Percentiles rank a stretch among this genome's conserved stretches.
phyloP scores from a whole-genome alignment of 2,113 vertebrate species.

The Gobio gobio region DNA sequence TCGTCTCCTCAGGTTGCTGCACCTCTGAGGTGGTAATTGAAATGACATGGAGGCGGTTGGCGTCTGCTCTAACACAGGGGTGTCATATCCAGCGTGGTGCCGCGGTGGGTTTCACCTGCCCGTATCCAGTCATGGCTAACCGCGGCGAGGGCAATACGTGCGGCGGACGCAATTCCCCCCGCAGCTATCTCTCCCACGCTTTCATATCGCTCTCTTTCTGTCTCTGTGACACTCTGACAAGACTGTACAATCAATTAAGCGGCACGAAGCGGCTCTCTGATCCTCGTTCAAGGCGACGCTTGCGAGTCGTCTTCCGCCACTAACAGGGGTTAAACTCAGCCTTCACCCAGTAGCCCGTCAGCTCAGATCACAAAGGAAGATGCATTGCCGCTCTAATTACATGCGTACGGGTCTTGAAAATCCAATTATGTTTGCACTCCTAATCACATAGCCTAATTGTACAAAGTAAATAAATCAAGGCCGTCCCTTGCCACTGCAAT shows the following conservation, averaged over 20 bases:
- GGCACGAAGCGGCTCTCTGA: slow-evolving; percentile 58
- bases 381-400: slow-evolving; percentile 82
- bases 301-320: slow-evolving; percentile 52
- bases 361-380: slow-evolving; percentile 76
- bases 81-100: slow-evolving; percentile 72
- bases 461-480: slow-evolving; percentile 93
- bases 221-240: slow-evolving; percentile 60
- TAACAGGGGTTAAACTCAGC: slow-evolving; percentile 57
- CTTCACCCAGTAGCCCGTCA: slow-evolving; percentile 66
- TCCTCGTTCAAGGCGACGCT: slow-evolving; percentile 6
- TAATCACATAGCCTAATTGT: slow-evolving; percentile 93
- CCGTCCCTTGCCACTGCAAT: slow-evolving; percentile 83
- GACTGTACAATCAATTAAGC: slow-evolving; percentile 77
- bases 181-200: slow-evolving; percentile 71
- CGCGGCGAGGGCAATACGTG: slow-evolving; percentile 67
- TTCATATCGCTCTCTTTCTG: slow-evolving; percentile 34
- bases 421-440: slow-evolving; percentile 93
- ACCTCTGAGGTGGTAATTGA: slow-evolving; percentile 58
- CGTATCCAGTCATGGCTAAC: slow-evolving; percentile 63
- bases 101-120: slow-evolving; percentile 63
- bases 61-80: slow-evolving; percentile 55
- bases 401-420: slow-evolving; percentile 84
- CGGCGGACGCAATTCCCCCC: slow-evolving; percentile 71
- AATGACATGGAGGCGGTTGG: slow-evolving; percentile 56
- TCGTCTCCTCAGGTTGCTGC: slow-evolving; percentile 49